Evolutionary conservation across 2,113 vertebrate species (phyloP), one percentile per base, ranked within the genome.

Genomic region (Tragelaphus scriptus): DNA sequence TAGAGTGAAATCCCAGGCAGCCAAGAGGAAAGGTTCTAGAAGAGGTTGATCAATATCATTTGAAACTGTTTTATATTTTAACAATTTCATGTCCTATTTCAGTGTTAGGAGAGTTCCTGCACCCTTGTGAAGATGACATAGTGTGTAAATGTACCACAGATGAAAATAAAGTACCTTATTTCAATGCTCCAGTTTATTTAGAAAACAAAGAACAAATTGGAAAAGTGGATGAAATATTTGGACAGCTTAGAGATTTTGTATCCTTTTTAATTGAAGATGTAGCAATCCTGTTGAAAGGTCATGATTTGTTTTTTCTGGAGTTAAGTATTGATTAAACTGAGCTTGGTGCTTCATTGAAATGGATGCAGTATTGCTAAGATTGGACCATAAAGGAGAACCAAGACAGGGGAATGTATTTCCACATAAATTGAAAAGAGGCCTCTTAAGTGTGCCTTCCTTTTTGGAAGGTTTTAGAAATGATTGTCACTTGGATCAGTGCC

Each of bases 131-230:
- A 99, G 99, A 99, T 97, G 99, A 99, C 71, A 98, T 99, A 17
- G 99, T 99, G 92, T 99, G 99, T 90, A 99, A 99, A 97, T 99
- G 99, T 96, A 99, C 99, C 82, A 99, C 99, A 17, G 99, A 99
- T 58, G 99, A 99, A 96, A 99, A 99, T 98, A 99, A 99, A 96
- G 99, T 99, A 92, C 99, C 99, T 85, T 99, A 99, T 97, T 99
- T 99, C 98, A 99, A 99, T 0, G 99, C 99, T 25, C 99, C 99
- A 0, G 99, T 99, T 53, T 99, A 99, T 94, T 98, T 99, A 99
- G 99, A 99, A 97, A 99, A 99, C 98, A 99, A 99, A 98, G 99
- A 99, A 90, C 99, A 99, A 97, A 99, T 99, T 17, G 99, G 99
- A 25, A 99, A 99, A 98, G 99, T 99, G 97, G 99, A 99, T 95